Evolutionary conservation across 2,888 invertebrate genomes (phyloP), one percentile per base, ranked within the genome.

Genomic region (Ichneumoninae sp.): DNA sequence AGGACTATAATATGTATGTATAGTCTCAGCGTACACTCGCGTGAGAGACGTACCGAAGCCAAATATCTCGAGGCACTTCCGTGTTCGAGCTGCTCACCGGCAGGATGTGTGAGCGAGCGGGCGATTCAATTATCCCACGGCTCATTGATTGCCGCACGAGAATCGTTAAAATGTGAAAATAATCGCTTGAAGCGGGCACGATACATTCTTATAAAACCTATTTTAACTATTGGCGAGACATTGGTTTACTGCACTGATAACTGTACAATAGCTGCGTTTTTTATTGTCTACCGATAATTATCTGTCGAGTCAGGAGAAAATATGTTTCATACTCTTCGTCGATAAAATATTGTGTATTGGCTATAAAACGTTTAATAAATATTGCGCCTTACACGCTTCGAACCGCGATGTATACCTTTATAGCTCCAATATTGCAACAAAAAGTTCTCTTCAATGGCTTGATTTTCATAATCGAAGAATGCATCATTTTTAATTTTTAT

Each of bases 21-120:
- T 50, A 16, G 26, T 16, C 44, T 47, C 4, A 10, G 26, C 5
- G 26, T 22, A 57, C 57, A 47, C 13, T 16, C 44, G 44, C 44
- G 22, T 8, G 13, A 22, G 22, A 26, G 6, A 54, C 54, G 19
- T 54, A 10, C 22, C 54, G 19, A 6, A 72, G 44, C 44, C 72
- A 72, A 60, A 72, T 72, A 72, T 60, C 60, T 60, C 26, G 22
- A 1, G 30, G 16, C 19, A 72, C 60, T 72, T 72, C 57, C 72
- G 57, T 40, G 60, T 57, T 72, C 44, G 30, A n/a, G 57, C 22
- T 10, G 13, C 26, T 57, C 26, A 57, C 36, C 13, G 16, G 40
- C 19, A 8, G 44, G 30, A 60, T 72, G 57, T 57, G 57, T 40
- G 5, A 30, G 16, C 6, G 7, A 71, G 7, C 40, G n/a, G 40